phyloP scores from a whole-genome alignment of 2,888 invertebrate species.

The Protophormia terraenovae region DNA sequence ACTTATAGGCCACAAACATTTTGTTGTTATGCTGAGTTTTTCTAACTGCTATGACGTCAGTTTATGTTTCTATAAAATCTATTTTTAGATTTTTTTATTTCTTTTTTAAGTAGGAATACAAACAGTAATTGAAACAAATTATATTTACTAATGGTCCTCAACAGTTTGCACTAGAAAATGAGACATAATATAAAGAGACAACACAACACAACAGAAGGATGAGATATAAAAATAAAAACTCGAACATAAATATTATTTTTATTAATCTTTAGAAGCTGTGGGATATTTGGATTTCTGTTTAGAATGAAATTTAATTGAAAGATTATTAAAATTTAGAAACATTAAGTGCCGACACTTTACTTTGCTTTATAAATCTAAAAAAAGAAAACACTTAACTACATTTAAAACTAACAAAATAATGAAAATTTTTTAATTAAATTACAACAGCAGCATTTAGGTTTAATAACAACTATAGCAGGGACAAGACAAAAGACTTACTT shows the following conservation, averaged over 20 bases:
- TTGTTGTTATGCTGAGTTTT: no score
- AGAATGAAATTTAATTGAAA: background rate
- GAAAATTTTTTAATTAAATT: background rate
- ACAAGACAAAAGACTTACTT: background rate
- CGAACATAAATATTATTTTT: no score
- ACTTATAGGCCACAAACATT: background rate
- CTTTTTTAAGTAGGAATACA: background rate
- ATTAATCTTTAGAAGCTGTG: background rate
- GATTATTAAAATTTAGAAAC: background rate
- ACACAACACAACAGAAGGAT: background rate
- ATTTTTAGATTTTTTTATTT: background rate
- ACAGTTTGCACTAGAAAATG: background rate
- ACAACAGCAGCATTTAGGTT: background rate
- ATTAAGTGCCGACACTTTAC: background rate
- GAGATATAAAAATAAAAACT: no score
- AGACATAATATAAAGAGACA: no score
- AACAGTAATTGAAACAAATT: conserved; percentile 34
- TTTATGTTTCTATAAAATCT: background rate
- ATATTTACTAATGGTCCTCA: background rate
- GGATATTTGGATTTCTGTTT: background rate
- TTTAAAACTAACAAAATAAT: background rate
- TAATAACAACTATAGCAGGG: background rate
- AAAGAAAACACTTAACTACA: background rate
- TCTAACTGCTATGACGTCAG: background rate
- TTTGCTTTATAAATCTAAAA: background rate